Evolutionary conservation across 2,797 vertebrate species (phyloP).

Genomic region (Heteromormyrus szaboi): DNA sequence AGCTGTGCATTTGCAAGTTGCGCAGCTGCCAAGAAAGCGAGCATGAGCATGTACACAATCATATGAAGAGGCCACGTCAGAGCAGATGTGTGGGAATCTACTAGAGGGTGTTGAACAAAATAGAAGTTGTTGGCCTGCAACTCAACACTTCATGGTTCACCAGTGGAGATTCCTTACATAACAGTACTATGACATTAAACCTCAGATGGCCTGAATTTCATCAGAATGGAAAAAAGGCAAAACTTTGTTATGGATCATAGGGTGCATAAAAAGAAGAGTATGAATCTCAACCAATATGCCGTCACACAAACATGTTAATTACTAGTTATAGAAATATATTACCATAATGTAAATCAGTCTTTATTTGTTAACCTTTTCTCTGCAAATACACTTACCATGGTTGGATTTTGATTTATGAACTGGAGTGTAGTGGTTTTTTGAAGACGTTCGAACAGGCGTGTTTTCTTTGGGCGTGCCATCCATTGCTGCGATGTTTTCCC

Average conservation of each 20-base stretch:
- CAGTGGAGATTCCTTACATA: background rate
- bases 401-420: conserved; percentile 86
- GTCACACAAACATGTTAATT: background rate
- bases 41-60: background rate
- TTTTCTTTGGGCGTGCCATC: conserved; percentile 93
- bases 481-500: conserved; percentile 92
- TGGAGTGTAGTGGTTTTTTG: conserved; percentile 95
- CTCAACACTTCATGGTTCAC: background rate
- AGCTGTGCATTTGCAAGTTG: conserved; percentile 36
- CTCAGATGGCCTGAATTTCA: background rate
- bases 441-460: conserved; percentile 83
- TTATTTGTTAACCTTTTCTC: background rate
- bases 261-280: background rate
- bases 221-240: background rate
- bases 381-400: conserved; percentile 65
- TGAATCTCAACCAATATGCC: background rate
- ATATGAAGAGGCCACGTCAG: background rate
- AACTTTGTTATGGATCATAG: background rate
- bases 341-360: background rate
- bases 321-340: background rate
- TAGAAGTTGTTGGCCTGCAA: conserved; percentile 7
- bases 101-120: conserved; percentile 17
- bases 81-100: conserved; percentile 1
- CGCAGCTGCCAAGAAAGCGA: conserved; percentile 41
- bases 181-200: background rate